A percentile compares a stretch with the other conserved stretches of the same genome.
Evolutionary conservation across 2,797 vertebrate species (phyloP).

Genomic region (Notamacropus eugenii): DNA sequence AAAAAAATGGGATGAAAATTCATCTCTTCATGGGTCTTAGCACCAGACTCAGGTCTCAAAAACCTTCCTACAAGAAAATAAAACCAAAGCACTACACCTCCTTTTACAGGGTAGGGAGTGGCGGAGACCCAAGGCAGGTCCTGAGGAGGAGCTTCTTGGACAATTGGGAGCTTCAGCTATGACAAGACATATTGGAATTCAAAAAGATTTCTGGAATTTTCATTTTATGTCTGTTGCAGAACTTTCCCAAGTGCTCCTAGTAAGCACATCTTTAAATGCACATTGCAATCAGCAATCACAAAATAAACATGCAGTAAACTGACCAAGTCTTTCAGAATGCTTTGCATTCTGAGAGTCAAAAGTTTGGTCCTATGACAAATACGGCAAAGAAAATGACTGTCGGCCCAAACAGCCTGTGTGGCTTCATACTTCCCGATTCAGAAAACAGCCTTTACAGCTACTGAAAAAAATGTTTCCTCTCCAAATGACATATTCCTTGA

Average conservation of each 20-base stretch:
- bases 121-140: not conserved
- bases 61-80: not conserved
- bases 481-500: constrained; percentile 50
- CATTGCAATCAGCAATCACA: constrained; percentile 33
- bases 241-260: constrained; percentile 51
- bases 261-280: constrained; percentile 27
- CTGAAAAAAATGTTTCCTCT: constrained; percentile 55
- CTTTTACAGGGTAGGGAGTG: not conserved
- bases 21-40: not conserved
- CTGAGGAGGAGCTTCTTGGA: not conserved
- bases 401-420: constrained; percentile 39
- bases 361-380: constrained; percentile 47
- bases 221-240: constrained; percentile 54
- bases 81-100: not conserved
- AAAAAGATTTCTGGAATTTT: constrained; percentile 47
- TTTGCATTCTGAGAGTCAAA: not conserved
- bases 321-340: not conserved
- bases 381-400: constrained; percentile 42
- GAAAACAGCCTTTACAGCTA: constrained; percentile 52
- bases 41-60: constrained; percentile 25
- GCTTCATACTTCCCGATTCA: constrained; percentile 44
- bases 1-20: too few species aligned
- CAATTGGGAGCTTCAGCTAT: not conserved
- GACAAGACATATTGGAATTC: constrained; percentile 3
- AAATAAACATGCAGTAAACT: constrained; percentile 38